Percentiles rank a stretch among this genome's conserved stretches.
Evolutionary conservation across 2,113 vertebrate species (phyloP).

Genomic region (Chauna torquata): DNA sequence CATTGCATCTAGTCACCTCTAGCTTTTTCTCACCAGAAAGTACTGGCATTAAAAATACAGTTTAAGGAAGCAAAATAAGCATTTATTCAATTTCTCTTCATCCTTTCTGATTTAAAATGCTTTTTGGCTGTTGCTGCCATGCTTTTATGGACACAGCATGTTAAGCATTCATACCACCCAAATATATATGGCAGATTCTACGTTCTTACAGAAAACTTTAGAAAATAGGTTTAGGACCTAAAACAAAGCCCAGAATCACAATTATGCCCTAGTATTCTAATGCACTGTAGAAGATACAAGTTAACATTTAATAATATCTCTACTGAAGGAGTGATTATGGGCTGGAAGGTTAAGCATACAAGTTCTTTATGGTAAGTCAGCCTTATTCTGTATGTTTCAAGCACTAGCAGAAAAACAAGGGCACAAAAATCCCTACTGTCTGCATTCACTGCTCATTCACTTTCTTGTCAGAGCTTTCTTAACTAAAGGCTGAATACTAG

Average conservation of each 20-base stretch:
- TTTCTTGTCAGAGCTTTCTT: neutral
- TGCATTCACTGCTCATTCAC: neutral
- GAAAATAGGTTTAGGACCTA: neutral
- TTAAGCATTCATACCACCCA: neutral
- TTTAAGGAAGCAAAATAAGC: neutral
- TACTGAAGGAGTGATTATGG: neutral
- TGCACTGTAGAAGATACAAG: neutral
- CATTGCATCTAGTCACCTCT: neutral
- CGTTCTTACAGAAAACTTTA: neutral
- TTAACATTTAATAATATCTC: neutral
- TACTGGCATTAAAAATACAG: neutral
- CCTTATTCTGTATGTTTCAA: neutral
- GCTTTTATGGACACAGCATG: neutral
- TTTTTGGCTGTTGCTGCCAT: neutral
- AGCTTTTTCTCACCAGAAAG: neutral
- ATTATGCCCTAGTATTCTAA: neutral
- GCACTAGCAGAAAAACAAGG: neutral
- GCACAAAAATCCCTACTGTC: neutral
- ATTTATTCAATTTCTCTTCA: neutral
- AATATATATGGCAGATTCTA: neutral
- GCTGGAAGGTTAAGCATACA: accelerated
- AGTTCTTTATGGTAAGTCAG: neutral
- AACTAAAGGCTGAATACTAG: neutral
- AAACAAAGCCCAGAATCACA: neutral
- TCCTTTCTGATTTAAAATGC: neutral